Evolutionary conservation across 2,113 vertebrate species (phyloP), one percentile per base, ranked within the genome.

Genomic region (Carassius gibelio): DNA sequence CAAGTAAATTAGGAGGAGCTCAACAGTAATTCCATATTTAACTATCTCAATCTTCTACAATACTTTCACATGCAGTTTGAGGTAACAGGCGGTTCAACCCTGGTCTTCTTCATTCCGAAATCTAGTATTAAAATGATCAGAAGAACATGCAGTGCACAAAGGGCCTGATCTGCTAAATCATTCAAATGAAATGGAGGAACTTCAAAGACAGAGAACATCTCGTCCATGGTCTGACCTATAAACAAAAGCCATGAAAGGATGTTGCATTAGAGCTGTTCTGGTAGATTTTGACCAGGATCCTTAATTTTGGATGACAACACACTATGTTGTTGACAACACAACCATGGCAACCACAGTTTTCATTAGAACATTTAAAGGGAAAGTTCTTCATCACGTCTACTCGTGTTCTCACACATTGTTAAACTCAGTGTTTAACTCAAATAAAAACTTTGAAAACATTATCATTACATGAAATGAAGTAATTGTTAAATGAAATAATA

Each of bases 41-140:
- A 74, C 50, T 82, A 81, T 88, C 57, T 74, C 38, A 61, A 83
- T 87, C 48, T 82, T 79, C 77, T 38, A 69, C 48, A 82, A 84
- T 34, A 81, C 61, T 14, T 83, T 80, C 13, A 69, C 48, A 59
- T 50, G 42, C 38, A 30, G 17, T 30, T 21, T 30, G 45, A 81
- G n/a, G 26, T 38, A 85, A 82, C 77, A 79, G 62, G 23, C 26
- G 74, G 74, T 66, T 81, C 64, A 42, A 14, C n/a, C 36, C 19
- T 57, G 23, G 34, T 75, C 75, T 72, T 83, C 55, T 75, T 72
- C 23, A 45, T 34, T 66, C 57, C 75, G 50, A 45, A 66, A 75
- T 78, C 15, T 23, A 75, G 19, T 69, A 74, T 68, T 69, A 17
- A 77, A 72, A 62, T 17, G 3, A 64, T 77, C 85, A 83, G 71